Percentiles rank a stretch among this genome's conserved stretches.
Evolutionary conservation across 35 echinoderm and acorn worm species (phyloP).

Genomic region (Chiridota heheva): DNA sequence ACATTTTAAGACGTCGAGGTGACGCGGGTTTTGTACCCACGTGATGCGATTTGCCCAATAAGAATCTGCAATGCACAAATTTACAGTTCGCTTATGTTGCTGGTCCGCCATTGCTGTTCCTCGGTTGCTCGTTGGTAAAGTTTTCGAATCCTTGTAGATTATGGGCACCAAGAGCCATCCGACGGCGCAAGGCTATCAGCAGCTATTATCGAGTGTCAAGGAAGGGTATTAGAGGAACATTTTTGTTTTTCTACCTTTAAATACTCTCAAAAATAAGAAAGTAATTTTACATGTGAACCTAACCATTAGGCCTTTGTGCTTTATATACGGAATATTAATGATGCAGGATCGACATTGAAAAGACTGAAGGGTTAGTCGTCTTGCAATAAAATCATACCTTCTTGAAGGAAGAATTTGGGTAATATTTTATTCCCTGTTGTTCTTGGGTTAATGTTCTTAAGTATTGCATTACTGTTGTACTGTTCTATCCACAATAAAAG

Average conservation of each 20-base stretch:
- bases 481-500: too few relatives aligned
- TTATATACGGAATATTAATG: neutral
- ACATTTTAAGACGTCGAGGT: slow-evolving; percentile 36
- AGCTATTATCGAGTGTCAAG: slow-evolving; percentile 78
- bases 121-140: slow-evolving; percentile 96
- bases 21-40: slow-evolving; percentile 69
- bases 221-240: slow-evolving; percentile 92
- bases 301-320: slow-evolving; percentile 39
- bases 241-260: slow-evolving; percentile 63
- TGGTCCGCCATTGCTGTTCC: slow-evolving; percentile 99
- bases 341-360: neutral
- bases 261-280: slow-evolving; percentile 47
- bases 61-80: slow-evolving; percentile 33
- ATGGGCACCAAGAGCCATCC: slow-evolving; percentile 98
- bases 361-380: slow-evolving; percentile 10
- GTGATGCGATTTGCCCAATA: slow-evolving; percentile 95
- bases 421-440: slow-evolving; percentile 24
- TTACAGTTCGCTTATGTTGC: slow-evolving; percentile 80
- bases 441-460: too few relatives aligned
- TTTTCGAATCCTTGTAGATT: slow-evolving; percentile 71
- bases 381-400: neutral
- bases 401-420: neutral
- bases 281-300: slow-evolving; percentile 46
- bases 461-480: too few relatives aligned
- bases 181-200: slow-evolving; percentile 91